phyloP scores from a whole-genome alignment of 2,113 vertebrate genomes.

The Oryzias celebensis region DNA sequence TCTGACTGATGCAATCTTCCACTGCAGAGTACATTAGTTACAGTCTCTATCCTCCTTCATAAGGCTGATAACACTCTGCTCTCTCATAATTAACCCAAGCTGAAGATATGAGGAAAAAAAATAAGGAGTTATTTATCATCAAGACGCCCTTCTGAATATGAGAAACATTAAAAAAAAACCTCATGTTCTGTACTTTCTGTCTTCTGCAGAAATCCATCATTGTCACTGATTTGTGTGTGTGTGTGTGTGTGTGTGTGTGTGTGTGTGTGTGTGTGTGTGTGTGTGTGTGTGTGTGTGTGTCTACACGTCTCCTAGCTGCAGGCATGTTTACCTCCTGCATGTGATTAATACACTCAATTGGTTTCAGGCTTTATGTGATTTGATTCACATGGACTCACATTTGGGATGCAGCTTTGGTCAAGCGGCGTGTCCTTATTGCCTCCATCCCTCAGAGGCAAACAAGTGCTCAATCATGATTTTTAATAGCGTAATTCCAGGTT shows the following conservation, averaged over 20 bases:
- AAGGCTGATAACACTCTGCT: constrained; percentile 29
- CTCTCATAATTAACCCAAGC: constrained; percentile 8
- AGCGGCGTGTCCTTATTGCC: constrained; percentile 33
- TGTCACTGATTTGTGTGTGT: constrained; percentile 1
- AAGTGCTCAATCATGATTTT: constrained; percentile 53
- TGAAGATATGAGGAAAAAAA: constrained; percentile 38
- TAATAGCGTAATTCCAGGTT: constrained; percentile 49
- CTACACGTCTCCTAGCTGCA: neutral
- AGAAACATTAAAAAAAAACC: too few relatives aligned
- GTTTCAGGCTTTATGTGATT: constrained; percentile 26
- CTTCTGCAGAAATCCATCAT: too few relatives aligned
- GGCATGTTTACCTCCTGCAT: constrained; percentile 17
- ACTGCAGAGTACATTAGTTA: neutral
- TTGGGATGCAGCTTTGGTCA: constrained; percentile 27
- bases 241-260: constrained; percentile 11
- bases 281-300: constrained; percentile 15
- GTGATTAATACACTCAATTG: constrained; percentile 31
- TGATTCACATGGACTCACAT: constrained; percentile 23
- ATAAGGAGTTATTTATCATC: too few relatives aligned
- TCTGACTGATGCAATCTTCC: constrained; percentile 39
- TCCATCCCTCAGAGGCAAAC: constrained; percentile 16
- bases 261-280: constrained; percentile 16
- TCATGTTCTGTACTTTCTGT: too few relatives aligned
- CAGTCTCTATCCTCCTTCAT: constrained; percentile 23
- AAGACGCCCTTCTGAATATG: too few relatives aligned